These are phyloP conservation scores for Pseudomyrmex concolor DNA, from an alignment of 1,140 invertebrate genomes.

Conservation along the genomic window DNA sequence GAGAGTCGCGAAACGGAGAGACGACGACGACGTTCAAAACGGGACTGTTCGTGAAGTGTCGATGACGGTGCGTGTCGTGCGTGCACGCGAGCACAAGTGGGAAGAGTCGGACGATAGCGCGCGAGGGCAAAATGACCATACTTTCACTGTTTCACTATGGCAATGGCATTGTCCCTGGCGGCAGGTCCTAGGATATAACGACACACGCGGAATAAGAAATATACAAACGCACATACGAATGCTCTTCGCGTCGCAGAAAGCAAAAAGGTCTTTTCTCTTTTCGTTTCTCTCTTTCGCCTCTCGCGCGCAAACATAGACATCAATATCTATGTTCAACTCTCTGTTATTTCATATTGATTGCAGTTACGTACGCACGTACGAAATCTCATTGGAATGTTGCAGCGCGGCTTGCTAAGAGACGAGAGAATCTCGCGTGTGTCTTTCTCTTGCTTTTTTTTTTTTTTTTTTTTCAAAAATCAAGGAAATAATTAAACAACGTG, in stretches of 20 bases:
- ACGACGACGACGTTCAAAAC: slow-evolving; percentile 19
- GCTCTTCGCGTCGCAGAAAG: slow-evolving; percentile 59
- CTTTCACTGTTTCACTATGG: slow-evolving; percentile 84
- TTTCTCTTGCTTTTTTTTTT: background rate
- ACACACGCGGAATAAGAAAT: slow-evolving; percentile 76
- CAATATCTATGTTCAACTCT: no score
- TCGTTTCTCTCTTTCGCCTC: slow-evolving; percentile 23
- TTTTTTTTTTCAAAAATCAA: slow-evolving; percentile 19
- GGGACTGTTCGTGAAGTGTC: slow-evolving; percentile 41
- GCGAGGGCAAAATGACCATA: slow-evolving; percentile 80
- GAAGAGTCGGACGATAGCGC: slow-evolving; percentile 61
- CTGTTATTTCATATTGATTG: no score
- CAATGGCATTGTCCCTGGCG: slow-evolving; percentile 84
- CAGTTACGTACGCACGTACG: no score
- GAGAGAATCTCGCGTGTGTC: no score
- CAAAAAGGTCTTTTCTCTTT: slow-evolving; percentile 69
- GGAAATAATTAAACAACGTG: slow-evolving; percentile 48
- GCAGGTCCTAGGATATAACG: slow-evolving; percentile 72
- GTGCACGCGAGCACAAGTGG: slow-evolving; percentile 41
- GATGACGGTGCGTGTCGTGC: slow-evolving; percentile 7
- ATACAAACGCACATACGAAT: slow-evolving; percentile 18
- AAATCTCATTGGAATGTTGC: background rate
- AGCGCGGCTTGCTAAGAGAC: background rate
- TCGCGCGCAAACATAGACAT: no score
- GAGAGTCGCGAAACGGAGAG: background rate